A percentile compares a stretch with the other conserved stretches of the same genome.
Evolutionary conservation across 2,888 invertebrate species (phyloP).

Genomic region (Ochropacha duplaris): DNA sequence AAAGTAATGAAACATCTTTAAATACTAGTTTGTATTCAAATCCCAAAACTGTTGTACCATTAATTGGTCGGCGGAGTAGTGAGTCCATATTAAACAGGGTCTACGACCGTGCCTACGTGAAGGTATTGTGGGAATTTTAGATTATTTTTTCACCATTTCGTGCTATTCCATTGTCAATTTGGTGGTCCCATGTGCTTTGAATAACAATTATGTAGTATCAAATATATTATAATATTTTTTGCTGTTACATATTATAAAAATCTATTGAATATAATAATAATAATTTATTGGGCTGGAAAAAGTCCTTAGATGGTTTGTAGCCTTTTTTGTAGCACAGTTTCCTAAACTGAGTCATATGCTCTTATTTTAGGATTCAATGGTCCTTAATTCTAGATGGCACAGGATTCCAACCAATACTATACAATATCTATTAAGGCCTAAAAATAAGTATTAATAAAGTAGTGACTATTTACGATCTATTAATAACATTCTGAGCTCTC

Average conservation of each 20-base stretch:
- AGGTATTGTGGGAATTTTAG: constrained; percentile 52
- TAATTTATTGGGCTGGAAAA: too few species aligned
- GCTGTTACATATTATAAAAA: too few species aligned
- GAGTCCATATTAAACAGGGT: constrained; percentile 67
- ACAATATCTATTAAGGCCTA: too few species aligned
- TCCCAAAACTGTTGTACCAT: constrained; percentile 49
- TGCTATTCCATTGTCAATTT: constrained; percentile 34
- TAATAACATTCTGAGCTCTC: not conserved
- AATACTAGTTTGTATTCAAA: constrained; percentile 59
- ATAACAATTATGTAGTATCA: constrained; percentile 19
- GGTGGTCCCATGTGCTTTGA: constrained; percentile 43
- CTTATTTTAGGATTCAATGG: too few species aligned
- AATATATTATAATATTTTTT: not conserved
- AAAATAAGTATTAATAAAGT: too few species aligned
- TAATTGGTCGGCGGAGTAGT: constrained; percentile 65
- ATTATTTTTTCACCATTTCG: constrained; percentile 33
- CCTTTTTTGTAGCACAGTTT: too few species aligned
- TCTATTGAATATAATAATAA: too few species aligned
- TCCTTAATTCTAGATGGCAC: too few species aligned
- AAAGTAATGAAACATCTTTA: constrained; percentile 29
- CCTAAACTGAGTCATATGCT: too few species aligned
- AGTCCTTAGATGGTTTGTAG: too few species aligned
- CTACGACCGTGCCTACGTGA: constrained; percentile 63
- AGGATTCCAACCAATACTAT: too few species aligned
- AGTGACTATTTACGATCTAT: not conserved